A percentile compares a stretch with the other conserved stretches of the same genome.
phyloP scores from a whole-genome alignment of 2,113 vertebrate genomes.

The Tamias sibiricus region DNA sequence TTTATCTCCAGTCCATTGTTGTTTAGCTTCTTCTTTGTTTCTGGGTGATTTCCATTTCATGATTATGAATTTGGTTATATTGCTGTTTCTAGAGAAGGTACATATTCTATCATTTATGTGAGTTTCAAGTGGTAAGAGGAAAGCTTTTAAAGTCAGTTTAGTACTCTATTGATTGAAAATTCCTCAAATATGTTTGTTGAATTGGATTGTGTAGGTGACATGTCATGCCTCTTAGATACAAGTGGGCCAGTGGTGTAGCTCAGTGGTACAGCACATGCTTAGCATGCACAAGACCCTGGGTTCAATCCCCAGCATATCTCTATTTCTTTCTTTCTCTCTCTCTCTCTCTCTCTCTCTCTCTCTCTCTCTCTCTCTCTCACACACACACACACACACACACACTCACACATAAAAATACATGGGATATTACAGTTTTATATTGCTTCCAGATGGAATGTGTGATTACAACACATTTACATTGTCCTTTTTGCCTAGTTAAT shows the following conservation, averaged over 20 bases:
- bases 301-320: neutral
- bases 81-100: neutral
- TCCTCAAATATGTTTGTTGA: slow-evolving; percentile 5
- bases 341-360: neutral
- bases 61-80: neutral
- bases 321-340: too few species aligned
- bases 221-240: neutral
- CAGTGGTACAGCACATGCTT: neutral
- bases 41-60: slow-evolving; percentile 24
- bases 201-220: neutral
- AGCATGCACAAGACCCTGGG: neutral
- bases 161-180: neutral
- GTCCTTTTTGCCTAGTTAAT: slow-evolving; percentile 18
- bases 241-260: neutral
- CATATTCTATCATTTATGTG: slow-evolving; percentile 23
- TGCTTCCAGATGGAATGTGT: neutral
- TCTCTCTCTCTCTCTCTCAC: neutral
- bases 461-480: neutral
- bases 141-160: slow-evolving; percentile 8
- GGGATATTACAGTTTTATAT: neutral
- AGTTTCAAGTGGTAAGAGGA: slow-evolving; percentile 5
- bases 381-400: too few species aligned
- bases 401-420: neutral
- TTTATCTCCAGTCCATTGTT: slow-evolving; percentile 1
- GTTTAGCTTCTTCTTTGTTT: slow-evolving; percentile 19